phyloP scores from a whole-genome alignment of 2,113 vertebrate species.

The Hassar affinis region DNA sequence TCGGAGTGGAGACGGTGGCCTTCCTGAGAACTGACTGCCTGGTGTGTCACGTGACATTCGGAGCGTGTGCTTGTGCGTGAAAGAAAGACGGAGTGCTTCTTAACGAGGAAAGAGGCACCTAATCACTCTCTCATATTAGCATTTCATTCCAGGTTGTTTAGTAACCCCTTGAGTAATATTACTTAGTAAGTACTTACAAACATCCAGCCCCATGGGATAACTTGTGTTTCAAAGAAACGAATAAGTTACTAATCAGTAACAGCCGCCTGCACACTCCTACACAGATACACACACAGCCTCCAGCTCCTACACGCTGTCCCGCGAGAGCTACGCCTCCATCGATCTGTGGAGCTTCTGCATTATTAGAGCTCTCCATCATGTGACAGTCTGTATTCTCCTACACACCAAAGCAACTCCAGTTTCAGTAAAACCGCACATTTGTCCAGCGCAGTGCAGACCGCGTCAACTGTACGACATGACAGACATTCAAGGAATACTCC shows the following conservation, averaged over 20 bases:
- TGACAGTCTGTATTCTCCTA: background rate
- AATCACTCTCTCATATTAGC: constrained; percentile 17
- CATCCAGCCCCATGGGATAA: background rate
- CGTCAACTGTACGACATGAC: background rate
- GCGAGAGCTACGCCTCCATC: constrained; percentile 6
- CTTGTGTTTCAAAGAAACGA: background rate
- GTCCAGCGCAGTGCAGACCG: background rate
- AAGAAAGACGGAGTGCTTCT: background rate
- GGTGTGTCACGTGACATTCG: constrained; percentile 1
- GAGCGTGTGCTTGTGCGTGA: background rate
- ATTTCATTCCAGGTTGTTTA: background rate
- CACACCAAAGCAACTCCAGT: background rate
- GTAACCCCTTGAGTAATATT: background rate
- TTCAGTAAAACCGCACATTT: constrained; percentile 15
- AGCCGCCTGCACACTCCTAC: background rate
- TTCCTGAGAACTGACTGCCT: background rate
- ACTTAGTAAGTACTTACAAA: background rate
- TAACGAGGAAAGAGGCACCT: background rate
- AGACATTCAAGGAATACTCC: background rate
- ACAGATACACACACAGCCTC: background rate
- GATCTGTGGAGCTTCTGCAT: constrained; percentile 19
- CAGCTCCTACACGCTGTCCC: constrained; percentile 6
- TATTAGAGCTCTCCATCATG: background rate
- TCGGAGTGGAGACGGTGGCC: background rate
- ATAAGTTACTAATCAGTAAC: background rate